These are phyloP conservation scores for Auanema freiburgensis DNA, from an alignment of 2,888 invertebrate genomes.

Conservation along the genomic window DNA sequence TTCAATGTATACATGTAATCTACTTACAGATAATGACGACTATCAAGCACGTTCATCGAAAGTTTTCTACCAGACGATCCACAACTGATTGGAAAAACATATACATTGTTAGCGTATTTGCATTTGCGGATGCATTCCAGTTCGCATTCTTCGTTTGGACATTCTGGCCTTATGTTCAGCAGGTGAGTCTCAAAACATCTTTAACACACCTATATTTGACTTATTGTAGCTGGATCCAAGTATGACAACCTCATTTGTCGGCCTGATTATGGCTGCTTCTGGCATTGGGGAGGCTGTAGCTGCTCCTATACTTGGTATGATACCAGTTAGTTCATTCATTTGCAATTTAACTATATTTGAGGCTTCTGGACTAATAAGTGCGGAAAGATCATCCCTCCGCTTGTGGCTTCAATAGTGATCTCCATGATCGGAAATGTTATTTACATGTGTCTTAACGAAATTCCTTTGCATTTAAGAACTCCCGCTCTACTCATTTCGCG, in stretches of 20 bases:
- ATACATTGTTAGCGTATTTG: constrained; percentile 30
- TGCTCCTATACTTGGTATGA: constrained; percentile 40
- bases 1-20: too few species aligned
- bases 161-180: constrained; percentile 42
- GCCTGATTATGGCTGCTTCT: constrained; percentile 27
- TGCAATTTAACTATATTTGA: too few species aligned
- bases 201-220: not conserved
- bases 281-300: constrained; percentile 42
- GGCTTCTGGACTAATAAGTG: constrained; percentile 17
- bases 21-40: constrained; percentile 1
- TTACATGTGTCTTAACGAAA: constrained; percentile 30
- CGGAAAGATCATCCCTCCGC: constrained; percentile 29
- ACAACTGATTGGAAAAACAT: constrained; percentile 33
- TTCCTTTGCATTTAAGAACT: constrained; percentile 20
- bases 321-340: constrained; percentile 10
- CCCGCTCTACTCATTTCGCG: constrained; percentile 30
- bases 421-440: constrained; percentile 29
- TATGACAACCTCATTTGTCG: constrained; percentile 34
- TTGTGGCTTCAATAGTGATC: constrained; percentile 27
- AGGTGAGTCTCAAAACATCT: constrained; percentile 18
- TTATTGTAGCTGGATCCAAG: constrained; percentile 34
- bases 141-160: constrained; percentile 45
- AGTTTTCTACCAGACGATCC: not conserved
- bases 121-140: constrained; percentile 43
- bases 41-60: constrained; percentile 6